A percentile compares a stretch with the other conserved stretches of the same genome.
phyloP scores from a whole-genome alignment of 30 jellyfish, hydroid and myxozoan species.

The Hydractinia echinata region DNA sequence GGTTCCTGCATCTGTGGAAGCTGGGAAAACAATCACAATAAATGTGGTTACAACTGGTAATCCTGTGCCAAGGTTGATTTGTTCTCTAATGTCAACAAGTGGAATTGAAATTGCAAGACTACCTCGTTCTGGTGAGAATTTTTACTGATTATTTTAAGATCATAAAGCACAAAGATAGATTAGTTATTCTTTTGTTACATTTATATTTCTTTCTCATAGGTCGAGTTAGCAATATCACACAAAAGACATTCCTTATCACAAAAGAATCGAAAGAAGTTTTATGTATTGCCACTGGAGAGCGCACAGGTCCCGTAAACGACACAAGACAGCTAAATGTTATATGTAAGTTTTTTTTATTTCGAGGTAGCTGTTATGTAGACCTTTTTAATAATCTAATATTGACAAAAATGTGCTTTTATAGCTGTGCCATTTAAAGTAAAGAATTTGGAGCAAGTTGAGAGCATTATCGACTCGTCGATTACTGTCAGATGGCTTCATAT shows the following conservation, averaged over 20 bases:
- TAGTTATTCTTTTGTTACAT: too few species aligned
- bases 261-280: not conserved
- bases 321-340: not conserved
- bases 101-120: not conserved
- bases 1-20: not conserved
- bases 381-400: not conserved
- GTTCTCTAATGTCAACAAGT: not conserved
- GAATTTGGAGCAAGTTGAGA: not conserved
- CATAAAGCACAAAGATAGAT: too few species aligned
- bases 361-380: slow-evolving; percentile 32
- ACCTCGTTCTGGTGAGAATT: not conserved
- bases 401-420: too few species aligned
- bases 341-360: slow-evolving; percentile 31
- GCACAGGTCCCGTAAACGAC: not conserved
- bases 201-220: not conserved
- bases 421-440: slow-evolving; percentile 16
- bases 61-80: slow-evolving; percentile 19
- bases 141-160: not conserved
- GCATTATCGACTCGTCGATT: not conserved
- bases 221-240: not conserved
- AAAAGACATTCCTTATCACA: not conserved
- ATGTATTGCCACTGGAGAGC: not conserved
- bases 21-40: not conserved
- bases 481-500: slow-evolving; percentile 3
- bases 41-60: slow-evolving; percentile 18